Evolutionary conservation across 2,888 invertebrate genomes (phyloP), one percentile per base, ranked within the genome.

Genomic region (Chorisops tibialis): DNA sequence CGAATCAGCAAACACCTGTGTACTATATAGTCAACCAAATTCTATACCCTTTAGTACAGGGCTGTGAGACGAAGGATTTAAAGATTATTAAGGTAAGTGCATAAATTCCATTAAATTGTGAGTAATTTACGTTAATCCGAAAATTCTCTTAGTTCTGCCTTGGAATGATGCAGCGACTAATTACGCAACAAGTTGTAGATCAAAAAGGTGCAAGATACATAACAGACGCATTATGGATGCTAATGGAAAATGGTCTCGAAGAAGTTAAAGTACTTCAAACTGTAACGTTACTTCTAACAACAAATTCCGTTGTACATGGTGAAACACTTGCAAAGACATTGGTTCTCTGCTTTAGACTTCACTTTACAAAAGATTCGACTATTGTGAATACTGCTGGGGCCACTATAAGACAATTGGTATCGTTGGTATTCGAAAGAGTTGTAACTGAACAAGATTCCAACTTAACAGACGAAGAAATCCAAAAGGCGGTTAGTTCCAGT

Each of bases 321-420:
- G 95, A 96, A 70, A 91, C 93, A 4, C 80, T 99, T 65, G 93
- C 98, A 19, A 93, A 93, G 82, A 94, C 96, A 74, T 79, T 82
- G 67, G 98, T 97, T 47, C 82, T 98, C 68, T 97, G 97, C 77
- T 96, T 99, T 79, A 89, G 96, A n/a, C 85, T 99, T 72, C 96
- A 98, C 75, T 92, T 94, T 70, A 88, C 94, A 6, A 92, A 93
- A 77, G 97, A 98, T 80, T 87, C 89, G 2, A 95, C 95, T 64
- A 96, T 96, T 45, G 91, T 93, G 52, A 98, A 97, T 77, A 96
- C 98, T 11, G 98, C 98, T 6, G 96, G 97, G 1, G 99, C 99
- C 35, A 97, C 97, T 1, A 95, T 99, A 22, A 82, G 98, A 19
- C 98, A 99, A 74, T 81, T 98, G 24, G 95, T 97, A 19, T 93